Evolutionary conservation across 2,888 invertebrate species (phyloP).

Genomic region (Gibbula magus): DNA sequence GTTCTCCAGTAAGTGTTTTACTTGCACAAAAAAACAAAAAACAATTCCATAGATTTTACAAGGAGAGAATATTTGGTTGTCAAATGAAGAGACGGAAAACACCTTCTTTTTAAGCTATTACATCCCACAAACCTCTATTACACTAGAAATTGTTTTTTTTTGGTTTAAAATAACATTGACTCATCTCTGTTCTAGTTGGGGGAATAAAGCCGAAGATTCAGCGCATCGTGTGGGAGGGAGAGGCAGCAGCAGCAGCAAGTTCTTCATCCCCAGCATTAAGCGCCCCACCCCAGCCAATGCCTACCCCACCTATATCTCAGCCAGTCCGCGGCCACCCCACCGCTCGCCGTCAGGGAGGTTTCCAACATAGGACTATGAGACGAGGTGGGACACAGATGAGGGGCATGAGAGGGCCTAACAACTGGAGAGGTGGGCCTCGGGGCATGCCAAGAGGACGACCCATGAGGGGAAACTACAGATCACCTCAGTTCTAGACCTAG

Average conservation of each 20-base stretch:
- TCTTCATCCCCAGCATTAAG: conserved; percentile 22
- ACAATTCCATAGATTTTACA: no score
- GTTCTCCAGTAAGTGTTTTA: no score
- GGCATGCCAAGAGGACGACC: conserved; percentile 27
- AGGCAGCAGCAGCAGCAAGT: conserved; percentile 28
- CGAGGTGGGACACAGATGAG: conserved; percentile 42
- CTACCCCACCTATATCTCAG: conserved; percentile 18
- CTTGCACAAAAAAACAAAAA: no score
- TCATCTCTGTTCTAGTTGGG: no score
- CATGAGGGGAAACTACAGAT: conserved; percentile 40
- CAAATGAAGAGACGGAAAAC: no score
- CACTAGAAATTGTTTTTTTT: no score
- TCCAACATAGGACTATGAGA: conserved; percentile 38
- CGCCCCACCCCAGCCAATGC: conserved; percentile 24
- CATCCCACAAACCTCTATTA: no score
- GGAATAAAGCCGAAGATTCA: conserved; percentile 60
- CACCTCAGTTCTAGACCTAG: conserved; percentile 24
- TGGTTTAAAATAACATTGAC: no score
- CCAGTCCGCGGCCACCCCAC: conserved; percentile 24
- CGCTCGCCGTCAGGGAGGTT: not conserved
- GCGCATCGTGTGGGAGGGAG: conserved; percentile 60
- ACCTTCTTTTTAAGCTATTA: no score
- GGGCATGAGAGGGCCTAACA: conserved; percentile 35
- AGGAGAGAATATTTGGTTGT: no score
- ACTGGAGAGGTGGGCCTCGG: conserved; percentile 22